Evolutionary conservation across 2,888 invertebrate genomes (phyloP), one percentile per base, ranked within the genome.

Genomic region (Standfussiana lucernea): DNA sequence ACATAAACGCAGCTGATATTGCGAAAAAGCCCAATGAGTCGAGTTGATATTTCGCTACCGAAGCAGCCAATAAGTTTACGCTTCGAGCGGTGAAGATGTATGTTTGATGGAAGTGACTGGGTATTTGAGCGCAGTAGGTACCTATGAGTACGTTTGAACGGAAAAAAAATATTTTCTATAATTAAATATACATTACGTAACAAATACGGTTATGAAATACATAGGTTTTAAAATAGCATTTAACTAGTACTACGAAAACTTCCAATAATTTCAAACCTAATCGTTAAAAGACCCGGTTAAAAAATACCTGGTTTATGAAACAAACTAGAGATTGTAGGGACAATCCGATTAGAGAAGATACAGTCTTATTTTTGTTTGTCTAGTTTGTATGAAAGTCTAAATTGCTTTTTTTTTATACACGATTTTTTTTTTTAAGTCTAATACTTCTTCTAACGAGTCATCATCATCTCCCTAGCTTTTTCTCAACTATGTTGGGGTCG

Each of bases 11-110:
- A 80, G 84, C 89, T 87, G 86, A 86, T 88, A 89, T 85, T 86
- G 88, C 82, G 82, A 85, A 85, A 86, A 85, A 87, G 86, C 80
- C 82, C 89, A 89, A 89, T 89, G 90, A 90, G 85, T 89, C 85
- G 80, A 86, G 87, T 86, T 86, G 89, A 89, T 90, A 88, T 91
- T 90, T 88, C 77, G 90, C 87, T 78, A 80, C 80, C 89, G 87
- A 87, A 90, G 90, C 89, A 89, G 82, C 86, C 91, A 90, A 92
- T 91, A 91, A 89, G 90, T 89, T 90, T 80, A 80, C 72, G 77
- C 72, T 82, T 80, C 80, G 70, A 74, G 45, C 59, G 21, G 45
- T 62, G 73, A 59, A 59, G 69, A 73, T 35, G 74, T 79, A 75
- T 53, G 65, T 70, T 61, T 64, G 40, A 81, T 84, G 75, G 88